A percentile compares a stretch with the other conserved stretches of the same genome.
Conservation (phyloP, 2,888 invertebrate genomes). For the Caenorhabditis sp. region DNA sequence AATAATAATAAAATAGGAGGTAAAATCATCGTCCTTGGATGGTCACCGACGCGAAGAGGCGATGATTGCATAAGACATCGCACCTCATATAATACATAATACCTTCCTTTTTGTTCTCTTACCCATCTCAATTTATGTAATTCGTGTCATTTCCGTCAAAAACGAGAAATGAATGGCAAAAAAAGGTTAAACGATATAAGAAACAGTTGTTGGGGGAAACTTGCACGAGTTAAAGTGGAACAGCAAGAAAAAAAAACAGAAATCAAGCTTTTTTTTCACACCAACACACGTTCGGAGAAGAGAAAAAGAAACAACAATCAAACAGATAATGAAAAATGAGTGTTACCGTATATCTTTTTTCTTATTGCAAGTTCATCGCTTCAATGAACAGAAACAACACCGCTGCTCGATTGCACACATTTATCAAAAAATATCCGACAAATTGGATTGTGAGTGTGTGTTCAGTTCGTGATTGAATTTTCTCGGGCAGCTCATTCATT, state of each 20-base stretch:
- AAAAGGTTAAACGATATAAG: not conserved
- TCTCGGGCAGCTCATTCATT: conserved; percentile 27
- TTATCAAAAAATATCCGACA: conserved; percentile 39
- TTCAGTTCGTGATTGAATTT: not conserved
- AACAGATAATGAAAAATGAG: conserved; percentile 14
- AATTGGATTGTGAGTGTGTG: conserved; percentile 33
- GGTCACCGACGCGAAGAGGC: conserved; percentile 42
- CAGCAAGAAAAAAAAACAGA: too few species aligned
- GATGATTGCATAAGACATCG: conserved; percentile 43
- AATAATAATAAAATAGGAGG: not conserved
- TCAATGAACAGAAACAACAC: not conserved
- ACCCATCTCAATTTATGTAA: conserved; percentile 2
- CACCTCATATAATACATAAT: conserved; percentile 30
- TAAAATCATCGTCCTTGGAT: conserved; percentile 33
- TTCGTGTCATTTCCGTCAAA: not conserved
- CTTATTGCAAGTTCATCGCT: not conserved
- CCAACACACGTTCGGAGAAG: conserved; percentile 9
- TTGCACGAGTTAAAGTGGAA: too few species aligned
- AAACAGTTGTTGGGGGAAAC: too few species aligned
- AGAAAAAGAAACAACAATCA: conserved; percentile 5
- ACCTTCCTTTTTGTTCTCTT: not conserved
- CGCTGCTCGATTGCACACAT: conserved; percentile 23
- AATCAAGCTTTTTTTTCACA: too few species aligned
- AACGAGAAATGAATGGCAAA: not conserved
- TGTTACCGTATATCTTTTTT: conserved; percentile 21